A percentile compares a stretch with the other conserved stretches of the same genome.
Conservation (phyloP, 2,888 invertebrate species). For the Iphiclides podalirius region DNA sequence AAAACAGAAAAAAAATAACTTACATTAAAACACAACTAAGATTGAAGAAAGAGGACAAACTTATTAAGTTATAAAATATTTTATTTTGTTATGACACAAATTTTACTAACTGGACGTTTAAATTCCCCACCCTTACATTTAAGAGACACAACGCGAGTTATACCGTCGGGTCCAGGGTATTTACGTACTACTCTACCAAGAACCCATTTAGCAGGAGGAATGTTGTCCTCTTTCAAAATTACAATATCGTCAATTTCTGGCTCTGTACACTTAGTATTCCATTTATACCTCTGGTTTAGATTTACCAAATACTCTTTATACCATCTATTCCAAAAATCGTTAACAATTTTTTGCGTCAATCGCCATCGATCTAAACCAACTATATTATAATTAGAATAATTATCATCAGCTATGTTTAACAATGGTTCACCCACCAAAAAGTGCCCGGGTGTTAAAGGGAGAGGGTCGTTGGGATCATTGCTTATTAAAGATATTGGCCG, state of each 20-base stretch:
- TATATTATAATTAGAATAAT: conserved; percentile 9
- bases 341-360: conserved; percentile 29
- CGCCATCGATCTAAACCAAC: conserved; percentile 26
- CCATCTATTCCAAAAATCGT: conserved; percentile 32
- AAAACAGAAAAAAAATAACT: too few relatives aligned
- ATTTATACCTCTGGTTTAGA: conserved; percentile 27
- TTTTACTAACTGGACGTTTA: conserved; percentile 2
- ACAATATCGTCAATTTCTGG: conserved; percentile 28
- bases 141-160: conserved; percentile 4
- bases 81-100: neutral
- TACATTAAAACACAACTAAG: too few relatives aligned
- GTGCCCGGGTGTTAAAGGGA: conserved; percentile 28
- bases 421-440: conserved; percentile 32
- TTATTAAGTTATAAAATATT: too few relatives aligned
- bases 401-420: conserved; percentile 22
- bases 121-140: neutral
- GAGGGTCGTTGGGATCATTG: conserved; percentile 27
- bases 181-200: too few relatives aligned
- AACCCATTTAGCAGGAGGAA: conserved; percentile 28
- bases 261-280: conserved; percentile 21
- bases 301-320: conserved; percentile 29
- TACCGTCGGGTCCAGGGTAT: neutral
- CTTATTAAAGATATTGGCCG: conserved; percentile 26
- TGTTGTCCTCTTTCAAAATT: conserved; percentile 26
- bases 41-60: too few relatives aligned